Percentiles rank a stretch among this genome's conserved stretches.
Conservation (phyloP, 2,888 invertebrate species). For the Malacosoma neustria region DNA sequence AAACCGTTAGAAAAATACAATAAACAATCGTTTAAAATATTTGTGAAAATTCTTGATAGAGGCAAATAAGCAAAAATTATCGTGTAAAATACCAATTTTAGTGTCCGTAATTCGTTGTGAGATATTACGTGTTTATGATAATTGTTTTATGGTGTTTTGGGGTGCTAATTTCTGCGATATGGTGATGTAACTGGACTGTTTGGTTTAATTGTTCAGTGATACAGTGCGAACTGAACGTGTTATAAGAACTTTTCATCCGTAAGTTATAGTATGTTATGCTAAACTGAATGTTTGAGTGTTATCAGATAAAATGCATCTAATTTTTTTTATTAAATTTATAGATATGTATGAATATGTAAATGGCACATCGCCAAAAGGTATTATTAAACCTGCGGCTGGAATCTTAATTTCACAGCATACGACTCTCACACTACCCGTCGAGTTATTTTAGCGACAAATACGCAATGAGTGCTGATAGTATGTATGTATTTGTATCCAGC, state of each 20-base stretch:
- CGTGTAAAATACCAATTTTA: slow-evolving; percentile 6
- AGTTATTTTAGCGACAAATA: slow-evolving; percentile 35
- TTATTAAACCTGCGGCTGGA: slow-evolving; percentile 46
- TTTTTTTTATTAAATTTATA: slow-evolving; percentile 19
- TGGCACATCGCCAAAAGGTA: slow-evolving; percentile 61
- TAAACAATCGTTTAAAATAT: too few relatives aligned
- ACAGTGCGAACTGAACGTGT: slow-evolving; percentile 36
- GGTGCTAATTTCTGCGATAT: slow-evolving; percentile 44
- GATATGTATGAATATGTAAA: slow-evolving; percentile 22
- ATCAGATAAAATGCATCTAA: slow-evolving; percentile 11
- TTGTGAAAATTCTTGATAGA: not conserved
- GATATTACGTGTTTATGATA: slow-evolving; percentile 28
- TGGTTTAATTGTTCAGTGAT: slow-evolving; percentile 44
- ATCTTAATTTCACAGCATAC: slow-evolving; percentile 45
- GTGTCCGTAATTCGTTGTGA: slow-evolving; percentile 15
- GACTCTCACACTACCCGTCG: too few relatives aligned
- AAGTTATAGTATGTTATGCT: slow-evolving; percentile 29
- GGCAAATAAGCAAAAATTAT: not conserved
- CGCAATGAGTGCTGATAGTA: slow-evolving; percentile 5
- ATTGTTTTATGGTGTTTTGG: slow-evolving; percentile 29
- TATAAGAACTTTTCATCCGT: slow-evolving; percentile 19
- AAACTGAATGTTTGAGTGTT: slow-evolving; percentile 10
- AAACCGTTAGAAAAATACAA: not conserved
- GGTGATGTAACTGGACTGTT: slow-evolving; percentile 55
- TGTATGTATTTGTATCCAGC: slow-evolving; percentile 8